Evolutionary conservation across 1,140 invertebrate genomes (phyloP).

Genomic region (Tetragonula clypearis): DNA sequence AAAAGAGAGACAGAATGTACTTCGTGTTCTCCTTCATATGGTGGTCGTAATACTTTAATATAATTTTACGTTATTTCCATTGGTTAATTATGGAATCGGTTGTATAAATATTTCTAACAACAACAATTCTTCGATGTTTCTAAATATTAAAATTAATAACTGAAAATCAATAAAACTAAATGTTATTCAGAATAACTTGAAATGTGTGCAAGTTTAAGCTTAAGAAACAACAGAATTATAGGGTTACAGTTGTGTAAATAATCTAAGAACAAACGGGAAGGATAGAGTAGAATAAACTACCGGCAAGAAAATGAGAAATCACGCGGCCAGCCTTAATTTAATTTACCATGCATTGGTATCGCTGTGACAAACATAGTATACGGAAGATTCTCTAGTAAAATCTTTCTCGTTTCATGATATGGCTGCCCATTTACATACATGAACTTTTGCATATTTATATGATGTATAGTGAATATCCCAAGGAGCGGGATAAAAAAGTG

Average conservation of each 20-base stretch:
- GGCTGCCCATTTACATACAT: neutral
- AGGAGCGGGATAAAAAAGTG: neutral
- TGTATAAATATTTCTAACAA: too few species aligned
- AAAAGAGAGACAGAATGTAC: neutral
- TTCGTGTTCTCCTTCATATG: neutral
- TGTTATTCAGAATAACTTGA: too few species aligned
- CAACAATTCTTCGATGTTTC: too few species aligned
- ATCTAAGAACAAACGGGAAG: neutral
- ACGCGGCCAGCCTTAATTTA: neutral
- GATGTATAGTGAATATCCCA: neutral
- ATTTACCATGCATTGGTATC: neutral
- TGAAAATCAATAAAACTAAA: too few species aligned
- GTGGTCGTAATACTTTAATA: neutral
- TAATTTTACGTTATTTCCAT: neutral
- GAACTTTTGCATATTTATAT: constrained; percentile 29
- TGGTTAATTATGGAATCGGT: neutral
- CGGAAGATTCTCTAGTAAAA: neutral
- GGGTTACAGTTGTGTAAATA: neutral
- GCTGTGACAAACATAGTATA: neutral
- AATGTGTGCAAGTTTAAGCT: too few species aligned
- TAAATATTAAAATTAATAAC: neutral
- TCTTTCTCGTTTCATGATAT: too few species aligned
- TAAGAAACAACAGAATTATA: neutral
- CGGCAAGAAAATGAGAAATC: neutral
- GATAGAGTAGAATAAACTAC: neutral